phyloP scores from a whole-genome alignment of 2,113 vertebrate species.

The Chauna torquata region DNA sequence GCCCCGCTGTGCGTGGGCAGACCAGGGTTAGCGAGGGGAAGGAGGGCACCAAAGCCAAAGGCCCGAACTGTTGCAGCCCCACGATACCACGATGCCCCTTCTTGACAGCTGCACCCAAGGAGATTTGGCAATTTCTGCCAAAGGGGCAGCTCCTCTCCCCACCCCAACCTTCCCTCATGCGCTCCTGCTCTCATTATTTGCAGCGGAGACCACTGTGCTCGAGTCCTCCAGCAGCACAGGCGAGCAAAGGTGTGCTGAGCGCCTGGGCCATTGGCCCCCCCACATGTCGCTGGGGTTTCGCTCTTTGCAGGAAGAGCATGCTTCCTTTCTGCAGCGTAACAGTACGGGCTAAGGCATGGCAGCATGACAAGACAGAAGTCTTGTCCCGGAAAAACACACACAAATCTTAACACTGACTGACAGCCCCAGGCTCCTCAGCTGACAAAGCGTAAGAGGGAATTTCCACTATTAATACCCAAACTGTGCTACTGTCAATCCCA shows the following conservation, averaged over 20 bases:
- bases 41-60: background rate
- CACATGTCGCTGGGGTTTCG: fast-evolving
- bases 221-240: fast-evolving
- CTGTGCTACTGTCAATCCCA: background rate
- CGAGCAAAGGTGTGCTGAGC: fast-evolving
- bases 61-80: background rate
- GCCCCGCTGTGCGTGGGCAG: fast-evolving
- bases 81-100: fast-evolving
- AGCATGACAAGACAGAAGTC: background rate
- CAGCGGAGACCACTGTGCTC: fast-evolving
- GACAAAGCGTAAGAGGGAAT: background rate
- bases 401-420: background rate
- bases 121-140: fast-evolving
- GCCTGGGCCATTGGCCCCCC: background rate
- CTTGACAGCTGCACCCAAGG: fast-evolving
- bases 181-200: no score
- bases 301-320: no score
- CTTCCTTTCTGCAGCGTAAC: fast-evolving
- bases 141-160: background rate
- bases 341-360: background rate
- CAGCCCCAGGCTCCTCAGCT: background rate
- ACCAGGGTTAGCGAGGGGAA: background rate
- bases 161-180: fast-evolving
- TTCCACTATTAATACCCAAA: background rate
- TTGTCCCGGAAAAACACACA: background rate